These are phyloP conservation scores for Clarias gariepinus DNA, from an alignment of 2,113 vertebrate species.

Conservation along the genomic window DNA sequence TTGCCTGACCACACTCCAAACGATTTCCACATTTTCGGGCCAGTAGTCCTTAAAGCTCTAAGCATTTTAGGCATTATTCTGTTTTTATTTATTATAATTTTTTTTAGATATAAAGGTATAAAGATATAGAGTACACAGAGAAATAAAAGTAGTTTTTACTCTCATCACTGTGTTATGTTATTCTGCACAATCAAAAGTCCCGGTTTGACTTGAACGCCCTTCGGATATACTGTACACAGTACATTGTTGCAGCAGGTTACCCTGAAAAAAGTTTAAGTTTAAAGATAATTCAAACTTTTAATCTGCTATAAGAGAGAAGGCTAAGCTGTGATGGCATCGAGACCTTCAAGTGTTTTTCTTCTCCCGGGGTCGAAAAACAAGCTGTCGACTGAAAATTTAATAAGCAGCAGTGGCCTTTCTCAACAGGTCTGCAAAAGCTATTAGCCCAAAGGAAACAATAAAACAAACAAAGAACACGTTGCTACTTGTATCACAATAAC, in stretches of 20 bases:
- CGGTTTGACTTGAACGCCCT: no score
- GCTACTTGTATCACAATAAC: neutral
- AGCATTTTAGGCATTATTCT: no score
- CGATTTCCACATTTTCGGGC: no score
- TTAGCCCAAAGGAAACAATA: neutral
- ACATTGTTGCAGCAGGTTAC: neutral
- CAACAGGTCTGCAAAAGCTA: neutral
- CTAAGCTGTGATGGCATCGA: neutral
- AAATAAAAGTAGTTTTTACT: no score
- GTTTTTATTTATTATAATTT: no score
- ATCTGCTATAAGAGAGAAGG: neutral
- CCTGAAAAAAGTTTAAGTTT: neutral
- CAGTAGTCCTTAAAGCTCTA: no score
- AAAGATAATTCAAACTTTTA: neutral
- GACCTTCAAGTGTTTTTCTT: neutral
- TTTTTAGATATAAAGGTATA: no score
- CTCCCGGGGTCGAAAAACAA: neutral
- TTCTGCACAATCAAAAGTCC: no score
- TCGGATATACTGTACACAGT: neutral
- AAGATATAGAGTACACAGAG: no score
- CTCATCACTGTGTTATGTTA: no score
- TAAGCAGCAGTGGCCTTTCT: neutral
- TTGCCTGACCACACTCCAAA: no score
- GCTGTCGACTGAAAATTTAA: neutral
- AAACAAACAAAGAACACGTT: neutral